phyloP scores from a whole-genome alignment of 2,888 invertebrate species.

The Ariolimax columbianus region DNA sequence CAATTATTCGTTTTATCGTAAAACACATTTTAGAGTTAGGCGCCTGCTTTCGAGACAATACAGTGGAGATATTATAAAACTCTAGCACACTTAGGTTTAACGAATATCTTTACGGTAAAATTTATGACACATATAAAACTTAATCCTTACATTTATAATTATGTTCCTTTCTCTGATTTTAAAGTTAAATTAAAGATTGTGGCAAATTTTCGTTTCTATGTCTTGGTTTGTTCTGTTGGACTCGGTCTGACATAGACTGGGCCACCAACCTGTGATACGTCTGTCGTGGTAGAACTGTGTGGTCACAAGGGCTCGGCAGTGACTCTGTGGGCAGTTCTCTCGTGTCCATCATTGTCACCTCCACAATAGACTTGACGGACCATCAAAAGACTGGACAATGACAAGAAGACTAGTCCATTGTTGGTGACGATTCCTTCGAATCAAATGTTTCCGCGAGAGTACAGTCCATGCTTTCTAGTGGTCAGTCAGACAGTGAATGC shows the following conservation, averaged over 20 bases:
- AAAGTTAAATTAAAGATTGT: background rate
- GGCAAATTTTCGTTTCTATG: background rate
- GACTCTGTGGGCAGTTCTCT: conserved; percentile 28
- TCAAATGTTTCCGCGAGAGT: background rate
- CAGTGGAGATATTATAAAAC: no score
- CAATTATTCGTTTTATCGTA: no score
- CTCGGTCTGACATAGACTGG: background rate
- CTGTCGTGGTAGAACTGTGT: background rate
- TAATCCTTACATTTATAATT: no score
- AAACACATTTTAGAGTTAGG: no score
- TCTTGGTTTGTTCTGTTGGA: background rate
- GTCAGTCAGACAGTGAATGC: background rate
- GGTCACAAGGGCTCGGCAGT: background rate
- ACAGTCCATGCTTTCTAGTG: background rate
- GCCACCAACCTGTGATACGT: background rate
- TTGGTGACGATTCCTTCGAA: background rate
- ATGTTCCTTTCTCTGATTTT: background rate
- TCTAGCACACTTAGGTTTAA: no score
- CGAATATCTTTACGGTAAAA: no score
- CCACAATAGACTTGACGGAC: conserved; percentile 8
- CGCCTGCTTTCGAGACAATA: no score
- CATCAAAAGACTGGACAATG: conserved; percentile 9
- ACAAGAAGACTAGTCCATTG: background rate
- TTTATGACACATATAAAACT: no score
- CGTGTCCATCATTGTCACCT: conserved; percentile 53